Evolutionary conservation across 2,888 invertebrate genomes (phyloP).

Genomic region (Heliconius charithonia): DNA sequence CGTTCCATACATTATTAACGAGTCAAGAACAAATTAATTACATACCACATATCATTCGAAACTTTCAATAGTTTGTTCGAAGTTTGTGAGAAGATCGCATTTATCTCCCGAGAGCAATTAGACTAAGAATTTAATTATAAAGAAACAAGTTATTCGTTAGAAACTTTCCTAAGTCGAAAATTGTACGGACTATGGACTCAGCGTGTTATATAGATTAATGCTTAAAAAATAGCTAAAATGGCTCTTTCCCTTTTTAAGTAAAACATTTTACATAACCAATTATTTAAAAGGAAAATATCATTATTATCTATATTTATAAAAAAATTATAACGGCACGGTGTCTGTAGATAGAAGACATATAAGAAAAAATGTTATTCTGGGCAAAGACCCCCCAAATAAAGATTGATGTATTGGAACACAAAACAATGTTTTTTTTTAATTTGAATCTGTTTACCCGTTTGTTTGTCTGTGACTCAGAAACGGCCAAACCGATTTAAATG

Average conservation of each 20-base stretch:
- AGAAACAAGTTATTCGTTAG: conserved; percentile 21
- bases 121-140: conserved; percentile 24
- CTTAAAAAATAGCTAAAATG: not conserved
- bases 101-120: conserved; percentile 26
- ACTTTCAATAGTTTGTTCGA: conserved; percentile 27
- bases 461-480: too few species aligned
- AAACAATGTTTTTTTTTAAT: too few species aligned
- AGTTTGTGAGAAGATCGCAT: conserved; percentile 28
- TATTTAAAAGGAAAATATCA: not conserved
- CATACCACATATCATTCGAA: conserved; percentile 30
- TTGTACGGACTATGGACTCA: not conserved
- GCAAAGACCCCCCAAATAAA: too few species aligned
- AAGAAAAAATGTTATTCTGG: too few species aligned
- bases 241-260: not conserved
- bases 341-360: too few species aligned
- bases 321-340: too few species aligned
- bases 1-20: conserved; percentile 1
- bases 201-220: not conserved
- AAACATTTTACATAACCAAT: not conserved
- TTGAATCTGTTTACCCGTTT: too few species aligned
- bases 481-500: too few species aligned
- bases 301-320: too few species aligned
- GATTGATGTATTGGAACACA: too few species aligned
- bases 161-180: not conserved
- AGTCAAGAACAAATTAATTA: conserved; percentile 30